Base-by-base conservation (phyloP, 1,140 invertebrate species). In the Drosophila quadrilineata region DNA sequence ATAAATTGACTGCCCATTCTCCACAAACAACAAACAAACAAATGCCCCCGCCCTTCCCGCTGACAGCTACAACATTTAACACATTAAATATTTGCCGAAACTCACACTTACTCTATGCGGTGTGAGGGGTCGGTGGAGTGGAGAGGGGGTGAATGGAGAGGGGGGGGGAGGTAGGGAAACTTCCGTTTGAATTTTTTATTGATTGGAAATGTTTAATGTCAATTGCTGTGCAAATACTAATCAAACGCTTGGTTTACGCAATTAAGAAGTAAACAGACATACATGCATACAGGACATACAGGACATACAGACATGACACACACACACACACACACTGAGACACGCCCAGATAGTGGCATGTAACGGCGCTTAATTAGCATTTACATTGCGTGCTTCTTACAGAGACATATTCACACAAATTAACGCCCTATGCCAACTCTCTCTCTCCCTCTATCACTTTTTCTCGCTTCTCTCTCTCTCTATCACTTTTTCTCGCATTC, bases 181-280 rank as follows among this genome's bases (percentile, higher is more conserved):
- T 63, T 80, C 60, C 69, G 64, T 63, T 82, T 84, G 50, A 85
- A 85, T 84, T 84, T 82, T 84, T 84, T 77, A 84, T 85, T 84
- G 77, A 74, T 74, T 85, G 46, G n/a, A 85, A 77, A 79, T 73
- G 50, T 67, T 77, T 85, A 71, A 84, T 84, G 77, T 85, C 77
- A 84, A 84, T 73, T 85, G 77, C 60, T 84, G 71, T 57, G 79
- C 75, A 84, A 84, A 84, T 75, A 84, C 58, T 70, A 84, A 84
- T 84, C 79, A 84, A 84, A 75, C 59, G 74, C 62, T 86, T 79
- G 79, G 62, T 59, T 84, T 79, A 71, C 62, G 79, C 79, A 84
- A 84, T 85, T 84, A 84, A 71, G 71, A 52, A 29, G 50, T 58
- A 85, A 84, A 77, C 41, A 70, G n/a, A 50, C 6, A 19, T 33